Evolutionary conservation across 2,888 invertebrate genomes (phyloP).

Genomic region (Acleris laterana): DNA sequence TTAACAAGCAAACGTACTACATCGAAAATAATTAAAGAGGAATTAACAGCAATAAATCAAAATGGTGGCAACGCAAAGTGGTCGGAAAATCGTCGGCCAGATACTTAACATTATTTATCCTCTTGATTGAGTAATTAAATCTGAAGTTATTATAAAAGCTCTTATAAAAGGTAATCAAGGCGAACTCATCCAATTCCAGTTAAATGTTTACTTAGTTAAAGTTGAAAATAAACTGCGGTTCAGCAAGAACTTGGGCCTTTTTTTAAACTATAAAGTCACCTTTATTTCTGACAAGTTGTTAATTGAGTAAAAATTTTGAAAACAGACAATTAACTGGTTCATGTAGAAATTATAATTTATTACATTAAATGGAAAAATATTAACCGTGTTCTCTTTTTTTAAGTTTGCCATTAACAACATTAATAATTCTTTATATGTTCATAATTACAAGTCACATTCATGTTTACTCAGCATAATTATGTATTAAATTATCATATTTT

Average conservation of each 20-base stretch:
- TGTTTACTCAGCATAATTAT: no score
- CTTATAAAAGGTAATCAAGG: not conserved
- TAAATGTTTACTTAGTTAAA: not conserved
- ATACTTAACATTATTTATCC: slow-evolving; percentile 43
- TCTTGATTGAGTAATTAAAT: slow-evolving; percentile 45
- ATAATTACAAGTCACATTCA: no score
- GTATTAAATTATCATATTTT: no score
- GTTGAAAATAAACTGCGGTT: not conserved
- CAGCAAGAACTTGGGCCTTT: not conserved
- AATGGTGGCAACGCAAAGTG: not conserved
- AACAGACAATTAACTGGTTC: not conserved
- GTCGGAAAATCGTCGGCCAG: slow-evolving; percentile 6
- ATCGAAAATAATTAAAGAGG: not conserved
- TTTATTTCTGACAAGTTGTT: not conserved
- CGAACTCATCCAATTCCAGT: not conserved
- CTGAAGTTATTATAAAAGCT: slow-evolving; percentile 4
- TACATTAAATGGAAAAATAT: no score
- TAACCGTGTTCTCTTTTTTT: no score
- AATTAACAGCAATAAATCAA: not conserved
- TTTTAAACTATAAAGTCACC: not conserved
- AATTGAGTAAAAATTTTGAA: not conserved
- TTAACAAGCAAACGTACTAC: not conserved
- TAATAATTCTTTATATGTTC: no score
- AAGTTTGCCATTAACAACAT: no score
- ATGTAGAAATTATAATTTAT: not conserved